These are phyloP conservation scores for Coilia nasus DNA, from an alignment of 2,797 vertebrate species.

Conservation along the genomic window DNA sequence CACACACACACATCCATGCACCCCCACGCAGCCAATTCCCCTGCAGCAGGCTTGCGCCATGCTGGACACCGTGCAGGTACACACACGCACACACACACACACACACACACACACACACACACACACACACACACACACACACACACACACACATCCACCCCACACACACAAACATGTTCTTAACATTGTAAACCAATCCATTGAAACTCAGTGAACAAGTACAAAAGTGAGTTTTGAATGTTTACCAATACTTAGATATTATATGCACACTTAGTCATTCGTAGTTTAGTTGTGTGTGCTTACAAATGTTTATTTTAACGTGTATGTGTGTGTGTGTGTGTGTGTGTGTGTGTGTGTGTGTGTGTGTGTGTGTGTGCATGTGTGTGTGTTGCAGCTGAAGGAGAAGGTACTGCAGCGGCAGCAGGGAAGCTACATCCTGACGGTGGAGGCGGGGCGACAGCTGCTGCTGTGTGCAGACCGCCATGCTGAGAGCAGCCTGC, in stretches of 20 bases:
- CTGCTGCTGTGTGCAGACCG: slow-evolving; percentile 87
- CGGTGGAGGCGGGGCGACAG: slow-evolving; percentile 90
- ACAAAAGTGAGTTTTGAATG: too few species aligned
- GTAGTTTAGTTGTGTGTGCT: neutral
- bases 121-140: too few species aligned
- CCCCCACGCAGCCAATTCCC: slow-evolving; percentile 45
- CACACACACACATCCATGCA: neutral
- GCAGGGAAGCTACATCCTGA: slow-evolving; percentile 94
- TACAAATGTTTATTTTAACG: neutral
- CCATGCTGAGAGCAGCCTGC: slow-evolving; percentile 81
- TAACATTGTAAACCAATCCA: too few species aligned
- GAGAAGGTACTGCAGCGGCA: slow-evolving; percentile 91
- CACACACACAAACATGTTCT: too few species aligned
- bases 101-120: too few species aligned
- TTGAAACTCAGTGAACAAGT: too few species aligned
- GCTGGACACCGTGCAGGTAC: neutral
- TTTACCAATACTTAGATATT: too few species aligned
- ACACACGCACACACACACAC: too few species aligned
- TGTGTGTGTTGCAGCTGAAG: slow-evolving; percentile 78
- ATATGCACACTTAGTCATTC: neutral
- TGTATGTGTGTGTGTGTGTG: neutral
- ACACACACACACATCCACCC: too few species aligned
- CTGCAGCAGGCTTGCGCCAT: slow-evolving; percentile 85
- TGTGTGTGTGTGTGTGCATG: neutral
- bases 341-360: neutral